phyloP scores from a whole-genome alignment of 2,888 invertebrate genomes.

The Orgyia antiqua region DNA sequence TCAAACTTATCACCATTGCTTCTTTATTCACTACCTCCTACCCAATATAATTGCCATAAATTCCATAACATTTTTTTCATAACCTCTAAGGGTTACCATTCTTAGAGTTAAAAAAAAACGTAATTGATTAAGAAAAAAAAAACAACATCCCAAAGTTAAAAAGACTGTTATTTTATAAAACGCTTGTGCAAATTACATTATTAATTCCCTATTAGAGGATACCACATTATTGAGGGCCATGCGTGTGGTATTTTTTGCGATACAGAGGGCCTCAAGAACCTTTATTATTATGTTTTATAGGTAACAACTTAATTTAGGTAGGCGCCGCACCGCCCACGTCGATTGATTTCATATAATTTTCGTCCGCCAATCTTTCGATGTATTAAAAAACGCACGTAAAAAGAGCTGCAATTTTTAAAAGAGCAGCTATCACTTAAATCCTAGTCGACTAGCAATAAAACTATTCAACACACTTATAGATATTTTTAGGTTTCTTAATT shows the following conservation, averaged over 20 bases:
- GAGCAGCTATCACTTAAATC: too few relatives aligned
- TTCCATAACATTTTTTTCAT: conserved; percentile 5
- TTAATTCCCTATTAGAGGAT: conserved; percentile 55
- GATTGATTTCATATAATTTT: conserved; percentile 73
- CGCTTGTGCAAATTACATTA: conserved; percentile 53
- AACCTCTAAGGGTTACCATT: conserved; percentile 13
- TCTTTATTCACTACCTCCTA: conserved; percentile 20
- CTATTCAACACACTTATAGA: too few relatives aligned
- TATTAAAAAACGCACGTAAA: too few relatives aligned
- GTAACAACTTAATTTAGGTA: conserved; percentile 73
- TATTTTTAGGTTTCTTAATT: too few relatives aligned
- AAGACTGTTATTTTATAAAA: conserved; percentile 46
- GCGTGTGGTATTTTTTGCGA: conserved; percentile 72
- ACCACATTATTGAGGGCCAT: conserved; percentile 46
- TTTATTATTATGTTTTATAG: conserved; percentile 64
- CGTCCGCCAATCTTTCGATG: conserved; percentile 50
- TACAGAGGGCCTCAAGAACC: conserved; percentile 53
- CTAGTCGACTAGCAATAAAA: too few relatives aligned
- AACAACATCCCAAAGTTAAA: conserved; percentile 33
- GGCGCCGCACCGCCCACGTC: conserved; percentile 68
- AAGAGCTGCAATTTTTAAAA: too few relatives aligned
- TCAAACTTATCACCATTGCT: conserved; percentile 21
- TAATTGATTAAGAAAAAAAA: conserved; percentile 20
- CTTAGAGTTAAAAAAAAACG: conserved; percentile 37
- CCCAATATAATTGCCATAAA: conserved; percentile 16